Percentiles rank a stretch among this genome's conserved stretches.
These are phyloP conservation scores for Anneissia japonica DNA, from an alignment of 35 echinoderm and acorn worm genomes.

Conservation along the genomic window DNA sequence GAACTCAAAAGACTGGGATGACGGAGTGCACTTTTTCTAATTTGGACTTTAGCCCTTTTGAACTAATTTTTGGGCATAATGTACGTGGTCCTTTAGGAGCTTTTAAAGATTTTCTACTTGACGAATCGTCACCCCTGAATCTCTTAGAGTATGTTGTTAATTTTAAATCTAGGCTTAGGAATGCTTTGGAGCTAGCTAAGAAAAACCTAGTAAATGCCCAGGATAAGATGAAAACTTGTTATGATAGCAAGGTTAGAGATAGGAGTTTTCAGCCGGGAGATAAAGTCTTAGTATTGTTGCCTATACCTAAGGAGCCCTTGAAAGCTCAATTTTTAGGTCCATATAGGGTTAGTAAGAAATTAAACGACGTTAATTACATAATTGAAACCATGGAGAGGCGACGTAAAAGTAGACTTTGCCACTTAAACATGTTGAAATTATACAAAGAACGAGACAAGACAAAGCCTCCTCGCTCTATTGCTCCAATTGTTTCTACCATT, in stretches of 20 bases:
- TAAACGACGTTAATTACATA: background rate
- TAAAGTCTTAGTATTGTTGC: conserved; percentile 31
- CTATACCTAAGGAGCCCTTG: background rate
- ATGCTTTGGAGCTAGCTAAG: conserved; percentile 20
- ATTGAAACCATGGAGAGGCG: background rate
- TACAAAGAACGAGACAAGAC: conserved; percentile 14
- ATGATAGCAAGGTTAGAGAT: conserved; percentile 8
- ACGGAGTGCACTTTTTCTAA: conserved; percentile 42
- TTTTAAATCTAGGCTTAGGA: too few species aligned
- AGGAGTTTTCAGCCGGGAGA: conserved; percentile 19
- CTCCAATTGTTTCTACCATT: too few species aligned
- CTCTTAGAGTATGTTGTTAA: conserved; percentile 68
- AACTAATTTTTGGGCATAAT: conserved; percentile 59
- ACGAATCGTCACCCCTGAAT: conserved; percentile 5
- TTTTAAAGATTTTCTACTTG: conserved; percentile 65
- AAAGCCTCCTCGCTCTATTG: background rate
- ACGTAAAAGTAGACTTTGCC: background rate
- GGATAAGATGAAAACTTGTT: conserved; percentile 24
- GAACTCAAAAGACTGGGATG: conserved; percentile 51
- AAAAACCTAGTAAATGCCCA: conserved; percentile 28
- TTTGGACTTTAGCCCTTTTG: conserved; percentile 63
- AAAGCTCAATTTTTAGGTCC: background rate
- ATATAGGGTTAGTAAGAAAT: background rate
- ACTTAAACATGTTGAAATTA: conserved; percentile 40
- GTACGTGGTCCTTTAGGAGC: conserved; percentile 67